Evolutionary conservation across 1,140 invertebrate genomes (phyloP), one percentile per base, ranked within the genome.

Genomic region (Anoplophora glabripennis): DNA sequence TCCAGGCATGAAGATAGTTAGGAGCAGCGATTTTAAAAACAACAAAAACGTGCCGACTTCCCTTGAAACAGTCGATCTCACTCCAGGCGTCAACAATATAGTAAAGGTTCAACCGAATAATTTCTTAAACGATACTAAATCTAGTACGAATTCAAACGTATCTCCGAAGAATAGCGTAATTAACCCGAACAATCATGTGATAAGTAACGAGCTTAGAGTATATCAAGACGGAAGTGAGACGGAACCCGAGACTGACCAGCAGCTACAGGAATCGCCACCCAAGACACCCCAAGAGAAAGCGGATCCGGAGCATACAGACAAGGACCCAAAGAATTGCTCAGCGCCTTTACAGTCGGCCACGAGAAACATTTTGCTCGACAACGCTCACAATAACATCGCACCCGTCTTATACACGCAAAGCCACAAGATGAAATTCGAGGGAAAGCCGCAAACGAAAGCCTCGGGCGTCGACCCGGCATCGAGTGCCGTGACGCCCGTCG

Each of bases 331-430:
- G 56, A 85, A 86, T 61, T 89, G 88, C 67, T 84, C 88, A 7
- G 80, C 89, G 61, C 77, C 86, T 21, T 79, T 90, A 52, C 87
- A 88, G 63, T 81, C 81, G 1, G 87, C 86, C 0, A 87, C 87
- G 5, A 89, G 86, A 67, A 91, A 90, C 71, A 89, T 90, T 65
- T 73, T 90, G 1, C 71, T 91, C 8, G 88, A 90, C 72, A 90
- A 89, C 68, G 84, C 84, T 14, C 84, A 86, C 51, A 83, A 84
- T 34, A 84, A 83, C 65, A 81, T 84, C 12, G 79, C 82, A 5
- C 84, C 86, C 0, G 82, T 89, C 11, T 76, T 89, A 41, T 89
- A 88, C 63, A 85, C 83, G 45, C 79, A 52, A 28, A 18, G 14
- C 5, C 56, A 55, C 17, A 51, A 45, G 5, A 2, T 11, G 17